Evolutionary conservation across 2,113 vertebrate species (phyloP).

Genomic region (Penelope pileata): DNA sequence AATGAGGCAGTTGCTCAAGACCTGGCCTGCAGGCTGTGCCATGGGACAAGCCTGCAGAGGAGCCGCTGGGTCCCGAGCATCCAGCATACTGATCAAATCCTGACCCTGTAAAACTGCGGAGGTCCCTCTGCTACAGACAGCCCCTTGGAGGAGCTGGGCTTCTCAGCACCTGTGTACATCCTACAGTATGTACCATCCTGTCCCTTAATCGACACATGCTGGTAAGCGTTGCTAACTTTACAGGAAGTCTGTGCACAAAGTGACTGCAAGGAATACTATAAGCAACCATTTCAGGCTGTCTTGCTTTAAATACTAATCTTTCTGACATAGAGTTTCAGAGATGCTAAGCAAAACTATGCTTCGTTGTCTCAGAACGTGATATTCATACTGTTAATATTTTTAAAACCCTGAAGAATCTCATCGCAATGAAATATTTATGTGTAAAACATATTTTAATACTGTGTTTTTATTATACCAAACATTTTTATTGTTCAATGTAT

Average conservation of each 20-base stretch:
- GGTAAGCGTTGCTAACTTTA: neutral
- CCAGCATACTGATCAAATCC: neutral
- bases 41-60: neutral
- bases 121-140: neutral
- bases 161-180: neutral
- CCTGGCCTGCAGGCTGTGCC: neutral
- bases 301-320: neutral
- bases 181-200: neutral
- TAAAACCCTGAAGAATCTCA: neutral
- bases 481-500: conserved; percentile 59
- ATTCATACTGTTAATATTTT: conserved; percentile 36
- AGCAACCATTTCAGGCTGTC: neutral
- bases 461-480: conserved; percentile 52
- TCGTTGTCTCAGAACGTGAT: neutral
- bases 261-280: neutral
- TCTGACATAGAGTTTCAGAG: neutral
- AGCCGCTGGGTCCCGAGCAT: neutral
- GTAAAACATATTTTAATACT: conserved; percentile 42
- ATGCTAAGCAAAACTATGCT: neutral
- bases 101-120: neutral
- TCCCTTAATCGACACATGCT: neutral
- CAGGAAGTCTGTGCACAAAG: neutral
- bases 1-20: neutral
- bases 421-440: conserved; percentile 57
- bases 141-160: neutral